Evolutionary conservation across 1,140 invertebrate genomes (phyloP), one percentile per base, ranked within the genome.

Genomic region (Cephus cinctus): DNA sequence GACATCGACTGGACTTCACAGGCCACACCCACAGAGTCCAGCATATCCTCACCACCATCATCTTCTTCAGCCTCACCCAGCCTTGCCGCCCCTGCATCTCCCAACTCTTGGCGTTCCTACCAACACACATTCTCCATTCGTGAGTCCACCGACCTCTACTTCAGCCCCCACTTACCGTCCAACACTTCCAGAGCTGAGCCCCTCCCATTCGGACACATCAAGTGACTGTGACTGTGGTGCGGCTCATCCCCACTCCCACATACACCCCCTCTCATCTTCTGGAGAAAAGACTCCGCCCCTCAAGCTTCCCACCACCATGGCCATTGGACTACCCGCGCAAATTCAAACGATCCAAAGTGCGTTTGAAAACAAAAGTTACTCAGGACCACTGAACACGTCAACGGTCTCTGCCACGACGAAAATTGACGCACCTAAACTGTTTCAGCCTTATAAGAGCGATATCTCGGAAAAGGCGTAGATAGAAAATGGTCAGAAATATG

Each of bases 401-500:
- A 45, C 27, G 14, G 11, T 44, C 31, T 40, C 65, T 50, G 52
- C 69, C 43, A 54, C 65, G 23, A 43, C 64, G 45, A 68, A 73
- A 23, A 55, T 75, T 1, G 79, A 78, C 4, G 77, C 80, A 52
- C 83, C 83, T 0, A 86, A 86, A 62, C 64, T 86, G 11, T 86
- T 86, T 56, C 83, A 86, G 59, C 85, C 85, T 0, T 86, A 86
- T 65, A 86, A 85, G 62, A 83, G 78, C 49, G 84, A 86, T 38
- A 61, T 75, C n/a, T 20, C 60, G 2, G 69, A 73, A 27, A 67
- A 64, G 11, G 62, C 58, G 36, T 71, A 61, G 50, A 35, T 4
- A 6, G 11, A 11, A 9, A 2, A 12, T 2, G 11, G 27, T 12
- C 2, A 12, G 3, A n/a, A n/a, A n/a, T n/a, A n/a, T n/a, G n/a